Conservation (phyloP, 2,797 vertebrate species). For the Gouania willdenowi region DNA sequence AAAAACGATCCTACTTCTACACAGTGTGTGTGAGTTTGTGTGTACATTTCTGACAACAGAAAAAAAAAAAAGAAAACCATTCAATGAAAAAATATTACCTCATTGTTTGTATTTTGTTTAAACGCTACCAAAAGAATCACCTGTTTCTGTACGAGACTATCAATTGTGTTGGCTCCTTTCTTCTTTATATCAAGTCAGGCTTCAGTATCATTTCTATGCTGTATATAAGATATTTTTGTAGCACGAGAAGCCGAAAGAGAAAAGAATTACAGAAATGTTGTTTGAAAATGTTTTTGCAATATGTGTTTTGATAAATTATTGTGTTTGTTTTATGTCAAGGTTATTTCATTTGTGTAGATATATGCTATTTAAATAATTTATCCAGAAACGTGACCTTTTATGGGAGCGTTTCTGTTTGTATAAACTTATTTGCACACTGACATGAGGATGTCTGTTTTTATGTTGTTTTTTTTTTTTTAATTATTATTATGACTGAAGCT, state of each 20-base stretch:
- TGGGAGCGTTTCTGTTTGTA: conserved; percentile 97
- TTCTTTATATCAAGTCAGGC: conserved; percentile 79
- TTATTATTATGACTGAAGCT: conserved; percentile 82
- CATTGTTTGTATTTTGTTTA: conserved; percentile 91
- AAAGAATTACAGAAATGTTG: conserved; percentile 75
- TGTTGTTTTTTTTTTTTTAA: conserved; percentile 55
- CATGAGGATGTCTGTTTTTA: conserved; percentile 85
- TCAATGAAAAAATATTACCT: conserved; percentile 98
- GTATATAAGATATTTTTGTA: conserved; percentile 93
- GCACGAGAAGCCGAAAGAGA: conserved; percentile 76
- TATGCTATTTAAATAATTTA: conserved; percentile 99
- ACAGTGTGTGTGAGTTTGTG: conserved; percentile 67
- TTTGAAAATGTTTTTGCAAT: conserved; percentile 72
- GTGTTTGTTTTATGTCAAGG: conserved; percentile 83
- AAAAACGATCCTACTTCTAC: conserved; percentile 42
- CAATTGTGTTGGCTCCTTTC: conserved; percentile 74
- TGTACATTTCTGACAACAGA: conserved; percentile 67
- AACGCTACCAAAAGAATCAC: conserved; percentile 76
- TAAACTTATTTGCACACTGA: conserved; percentile 98
- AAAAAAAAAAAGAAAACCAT: conserved; percentile 73
- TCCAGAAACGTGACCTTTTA: conserved; percentile 90
- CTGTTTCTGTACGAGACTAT: conserved; percentile 82
- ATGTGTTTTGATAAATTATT: conserved; percentile 95
- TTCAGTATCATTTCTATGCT: conserved; percentile 84
- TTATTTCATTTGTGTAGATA: conserved; percentile 95